Percentiles rank a stretch among this genome's conserved stretches.
phyloP scores from a whole-genome alignment of 2,888 invertebrate genomes.

The Julus scanicus region DNA sequence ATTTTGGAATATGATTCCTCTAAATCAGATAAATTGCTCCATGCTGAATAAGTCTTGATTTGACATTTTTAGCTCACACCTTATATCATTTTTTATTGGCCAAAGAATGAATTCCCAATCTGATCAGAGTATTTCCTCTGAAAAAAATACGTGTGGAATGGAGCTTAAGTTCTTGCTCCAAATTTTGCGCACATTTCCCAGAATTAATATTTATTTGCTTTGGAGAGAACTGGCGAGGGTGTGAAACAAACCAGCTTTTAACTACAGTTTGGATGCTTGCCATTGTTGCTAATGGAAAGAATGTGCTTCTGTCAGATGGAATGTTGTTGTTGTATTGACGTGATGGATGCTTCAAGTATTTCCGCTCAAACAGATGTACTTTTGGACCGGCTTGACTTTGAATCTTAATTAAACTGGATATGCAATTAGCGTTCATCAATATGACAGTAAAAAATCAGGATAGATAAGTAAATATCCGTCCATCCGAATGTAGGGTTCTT shows the following conservation, averaged over 20 bases:
- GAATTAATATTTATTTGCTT: slow-evolving; percentile 12
- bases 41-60: no score
- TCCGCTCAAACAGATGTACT: background rate
- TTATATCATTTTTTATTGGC: no score
- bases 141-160: background rate
- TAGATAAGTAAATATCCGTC: background rate
- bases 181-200: background rate
- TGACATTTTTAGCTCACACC: no score
- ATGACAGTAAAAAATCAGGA: background rate
- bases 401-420: background rate
- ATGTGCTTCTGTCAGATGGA: background rate
- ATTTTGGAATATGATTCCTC: no score
- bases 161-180: no score
- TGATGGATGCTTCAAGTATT: background rate
- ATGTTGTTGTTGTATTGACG: background rate
- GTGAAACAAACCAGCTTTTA: background rate
- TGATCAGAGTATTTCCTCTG: background rate
- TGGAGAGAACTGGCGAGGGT: background rate
- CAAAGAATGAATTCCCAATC: no score
- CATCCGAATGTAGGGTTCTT: background rate
- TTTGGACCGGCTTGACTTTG: background rate
- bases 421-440: background rate
- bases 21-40: no score
- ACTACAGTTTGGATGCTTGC: background rate
- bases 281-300: background rate